Evolutionary conservation across 2,888 invertebrate species (phyloP), one percentile per base, ranked within the genome.

Genomic region (Drosophila vallismaia): DNA sequence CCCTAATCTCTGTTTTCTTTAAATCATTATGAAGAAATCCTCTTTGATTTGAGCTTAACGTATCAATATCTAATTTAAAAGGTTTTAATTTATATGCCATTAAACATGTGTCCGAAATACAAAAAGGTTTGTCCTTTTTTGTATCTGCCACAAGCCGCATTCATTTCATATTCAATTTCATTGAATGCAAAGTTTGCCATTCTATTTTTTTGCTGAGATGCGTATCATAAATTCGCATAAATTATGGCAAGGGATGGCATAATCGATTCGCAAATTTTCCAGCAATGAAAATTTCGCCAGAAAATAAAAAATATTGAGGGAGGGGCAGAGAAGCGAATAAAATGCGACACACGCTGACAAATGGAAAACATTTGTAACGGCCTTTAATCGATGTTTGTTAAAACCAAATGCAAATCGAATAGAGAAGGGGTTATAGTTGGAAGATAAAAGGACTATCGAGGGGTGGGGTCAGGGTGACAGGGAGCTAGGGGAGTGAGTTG

Each of bases 331-430:
- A 55, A 46, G 46, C 45, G 58, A 44, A 36, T 48, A 63, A 75
- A 70, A 62, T 44, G 80, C 59, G 70, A 70, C 87, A 68, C 85
- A 82, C 66, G 88, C 79, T 72, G 86, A 85, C 82, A 86, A 82
- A 82, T 82, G 82, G 86, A 83, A 87, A 82, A 85, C 88, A 87
- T 83, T 83, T 83, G 82, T 83, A 87, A 83, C 79, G 88, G 88
- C 77, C 79, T 85, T 83, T 83, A 83, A 87, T 85, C 74, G 88
- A 83, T 82, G 79, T 75, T 85, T 64, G 81, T 76, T 70, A 49
- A 46, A 62, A 29, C 42, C 53, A 67, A 87, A 82, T 82, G 82
- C 88, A 82, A 82, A 82, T 87, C 60, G 79, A 33, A 78, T 80
- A 8, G 63, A 46, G 75, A 79, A 76, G 73, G 75, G 87, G 77